These are phyloP conservation scores for Epiblema foenella DNA, from an alignment of 2,888 invertebrate genomes.

Conservation along the genomic window DNA sequence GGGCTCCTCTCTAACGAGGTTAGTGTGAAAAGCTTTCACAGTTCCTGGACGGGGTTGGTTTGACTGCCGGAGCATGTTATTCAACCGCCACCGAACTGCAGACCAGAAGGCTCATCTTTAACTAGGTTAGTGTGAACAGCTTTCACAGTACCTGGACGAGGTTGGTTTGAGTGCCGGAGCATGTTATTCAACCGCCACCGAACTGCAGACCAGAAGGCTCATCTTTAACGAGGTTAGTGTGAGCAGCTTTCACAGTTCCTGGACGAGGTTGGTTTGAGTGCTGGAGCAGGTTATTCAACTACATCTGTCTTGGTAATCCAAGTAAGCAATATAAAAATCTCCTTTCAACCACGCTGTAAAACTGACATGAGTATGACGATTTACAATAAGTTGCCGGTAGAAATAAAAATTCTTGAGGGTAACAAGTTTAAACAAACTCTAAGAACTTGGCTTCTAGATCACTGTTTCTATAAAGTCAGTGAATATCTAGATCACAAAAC, in stretches of 20 bases:
- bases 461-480: too few species aligned
- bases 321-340: too few species aligned
- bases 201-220: constrained; percentile 62
- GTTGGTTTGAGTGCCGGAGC: too few species aligned
- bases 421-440: too few species aligned
- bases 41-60: not conserved
- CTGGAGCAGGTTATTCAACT: constrained; percentile 51
- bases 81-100: constrained; percentile 74
- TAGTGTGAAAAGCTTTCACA: not conserved
- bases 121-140: constrained; percentile 53
- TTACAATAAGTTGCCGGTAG: too few species aligned
- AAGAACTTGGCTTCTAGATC: too few species aligned
- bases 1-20: constrained; percentile 61
- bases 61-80: constrained; percentile 54
- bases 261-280: too few species aligned
- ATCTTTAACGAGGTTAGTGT: constrained; percentile 57
- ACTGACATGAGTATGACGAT: too few species aligned
- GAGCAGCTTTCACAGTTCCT: not conserved
- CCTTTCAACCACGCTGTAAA: too few species aligned
- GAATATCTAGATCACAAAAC: too few species aligned
- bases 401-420: too few species aligned
- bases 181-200: constrained; percentile 76
- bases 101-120: constrained; percentile 57
- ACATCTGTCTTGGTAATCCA: too few species aligned
- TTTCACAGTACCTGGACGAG: not conserved